Base-by-base conservation (phyloP, 2,888 invertebrate species). In the Plebejus argus region DNA sequence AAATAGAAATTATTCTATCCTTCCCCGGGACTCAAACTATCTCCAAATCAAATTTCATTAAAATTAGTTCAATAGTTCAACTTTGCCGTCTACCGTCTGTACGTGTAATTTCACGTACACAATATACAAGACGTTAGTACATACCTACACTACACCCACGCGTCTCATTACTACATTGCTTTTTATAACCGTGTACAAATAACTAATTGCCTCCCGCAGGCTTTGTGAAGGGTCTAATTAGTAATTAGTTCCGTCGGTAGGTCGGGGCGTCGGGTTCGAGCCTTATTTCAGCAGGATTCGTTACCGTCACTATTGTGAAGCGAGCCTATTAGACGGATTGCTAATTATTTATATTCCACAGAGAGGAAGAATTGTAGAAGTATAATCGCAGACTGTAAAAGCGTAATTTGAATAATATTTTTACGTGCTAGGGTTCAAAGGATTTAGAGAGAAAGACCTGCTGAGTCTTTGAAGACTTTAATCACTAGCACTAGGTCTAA, bases 181-280 rank as follows among this genome's bases (percentile, higher is more conserved):
- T 23, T 74, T 74, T 74, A 49, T 74, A 49, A 28, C 28, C 74
- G 18, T 15, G 72, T 72, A 77, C 77, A 80, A 79, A 78, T 78
- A 77, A 78, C 77, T 80, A 80, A 80, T 78, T 79, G 78, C 72
- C 77, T 78, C 79, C 79, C 79, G 49, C 49, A 77, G 78, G 79
- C 35, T 78, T 78, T 78, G 58, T 78, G 70, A 56, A 53, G 71
- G 66, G 7, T 66, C 66, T 66, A 66, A 66, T 66, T 71, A 76
- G 78, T 80, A 80, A 80, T 80, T 80, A 79, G 78, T 70, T 79
- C 78, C 76, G 78, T 70, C 45, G 71, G 77, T 78, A 66, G 15
- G 15, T 53, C 53, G 61, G 5, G 23, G 0, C 58, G 20, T 58
- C 8, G 61, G 23, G 12, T 28, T 66, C 33, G 66, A 33, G 28